Evolutionary conservation across 2,888 invertebrate species (phyloP).

Genomic region (Mythimna pallens): DNA sequence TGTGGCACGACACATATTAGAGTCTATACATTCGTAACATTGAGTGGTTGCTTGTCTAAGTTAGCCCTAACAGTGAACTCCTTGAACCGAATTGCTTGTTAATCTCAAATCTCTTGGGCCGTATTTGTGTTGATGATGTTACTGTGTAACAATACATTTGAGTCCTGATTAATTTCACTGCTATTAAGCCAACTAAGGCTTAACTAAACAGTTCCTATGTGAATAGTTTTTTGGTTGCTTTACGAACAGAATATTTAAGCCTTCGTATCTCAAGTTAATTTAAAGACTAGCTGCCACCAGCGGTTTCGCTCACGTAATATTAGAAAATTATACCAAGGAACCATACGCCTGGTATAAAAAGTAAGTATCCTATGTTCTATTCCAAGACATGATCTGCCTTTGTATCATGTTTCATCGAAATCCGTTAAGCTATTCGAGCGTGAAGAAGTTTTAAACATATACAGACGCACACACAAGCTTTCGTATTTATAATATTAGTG

Average conservation of each 20-base stretch:
- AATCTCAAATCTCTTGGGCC: constrained; percentile 34
- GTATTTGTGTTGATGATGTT: constrained; percentile 39
- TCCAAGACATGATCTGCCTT: no score
- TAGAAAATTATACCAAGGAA: no score
- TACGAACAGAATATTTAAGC: neutral
- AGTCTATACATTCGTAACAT: neutral
- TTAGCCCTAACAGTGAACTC: constrained; percentile 6
- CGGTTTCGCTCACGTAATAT: no score
- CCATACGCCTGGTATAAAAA: no score
- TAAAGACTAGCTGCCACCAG: no score
- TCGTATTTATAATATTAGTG: no score
- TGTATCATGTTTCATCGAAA: no score
- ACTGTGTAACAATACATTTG: constrained; percentile 27
- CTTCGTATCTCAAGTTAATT: no score
- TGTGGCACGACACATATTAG: neutral
- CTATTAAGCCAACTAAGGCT: constrained; percentile 1
- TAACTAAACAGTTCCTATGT: neutral
- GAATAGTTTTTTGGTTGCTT: neutral
- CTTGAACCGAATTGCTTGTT: constrained; percentile 30
- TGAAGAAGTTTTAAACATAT: no score
- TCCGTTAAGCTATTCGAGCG: no score
- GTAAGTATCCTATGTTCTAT: no score
- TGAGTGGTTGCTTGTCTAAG: constrained; percentile 3
- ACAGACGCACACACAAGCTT: no score
- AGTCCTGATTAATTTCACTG: constrained; percentile 28